phyloP scores from a whole-genome alignment of 2,888 invertebrate species.

The Eumerus sabulonum region DNA sequence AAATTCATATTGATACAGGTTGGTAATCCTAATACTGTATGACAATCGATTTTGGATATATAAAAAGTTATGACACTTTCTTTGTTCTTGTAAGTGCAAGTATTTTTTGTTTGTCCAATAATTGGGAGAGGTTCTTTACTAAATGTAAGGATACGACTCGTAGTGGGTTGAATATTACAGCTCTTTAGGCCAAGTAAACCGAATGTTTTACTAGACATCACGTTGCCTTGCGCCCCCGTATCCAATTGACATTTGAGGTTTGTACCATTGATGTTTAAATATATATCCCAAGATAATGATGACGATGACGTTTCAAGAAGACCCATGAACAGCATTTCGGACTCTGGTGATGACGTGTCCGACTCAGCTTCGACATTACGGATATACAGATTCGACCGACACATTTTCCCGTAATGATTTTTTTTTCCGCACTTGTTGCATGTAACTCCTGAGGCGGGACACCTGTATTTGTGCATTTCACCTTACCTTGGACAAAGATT shows the following conservation, averaged over 20 bases:
- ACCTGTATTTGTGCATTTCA: slow-evolving; percentile 1
- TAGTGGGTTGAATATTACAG: neutral
- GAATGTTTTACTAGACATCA: slow-evolving; percentile 14
- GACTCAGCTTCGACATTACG: neutral
- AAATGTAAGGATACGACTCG: slow-evolving; percentile 15
- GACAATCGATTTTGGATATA: slow-evolving; percentile 10
- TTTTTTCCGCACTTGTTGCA: neutral
- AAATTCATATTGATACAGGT: slow-evolving; percentile 8
- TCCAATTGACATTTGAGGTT: slow-evolving; percentile 28
- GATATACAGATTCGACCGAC: neutral
- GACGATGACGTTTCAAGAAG: neutral
- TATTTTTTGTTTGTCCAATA: slow-evolving; percentile 10
- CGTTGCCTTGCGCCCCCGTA: slow-evolving; percentile 39
- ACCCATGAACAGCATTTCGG: neutral
- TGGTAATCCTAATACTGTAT: slow-evolving; percentile 12
- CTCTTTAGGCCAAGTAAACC: slow-evolving; percentile 2
- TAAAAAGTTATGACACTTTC: slow-evolving; percentile 10
- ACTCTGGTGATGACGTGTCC: neutral
- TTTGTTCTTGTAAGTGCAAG: slow-evolving; percentile 1
- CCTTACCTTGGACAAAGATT: slow-evolving; percentile 2
- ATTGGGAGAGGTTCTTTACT: slow-evolving; percentile 7
- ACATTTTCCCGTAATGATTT: neutral
- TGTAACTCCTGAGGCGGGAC: no score
- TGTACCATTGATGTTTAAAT: neutral
- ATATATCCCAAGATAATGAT: neutral